A percentile compares a stretch with the other conserved stretches of the same genome.
Evolutionary conservation across 2,888 invertebrate genomes (phyloP).

Genomic region (Saturnia pavonia): DNA sequence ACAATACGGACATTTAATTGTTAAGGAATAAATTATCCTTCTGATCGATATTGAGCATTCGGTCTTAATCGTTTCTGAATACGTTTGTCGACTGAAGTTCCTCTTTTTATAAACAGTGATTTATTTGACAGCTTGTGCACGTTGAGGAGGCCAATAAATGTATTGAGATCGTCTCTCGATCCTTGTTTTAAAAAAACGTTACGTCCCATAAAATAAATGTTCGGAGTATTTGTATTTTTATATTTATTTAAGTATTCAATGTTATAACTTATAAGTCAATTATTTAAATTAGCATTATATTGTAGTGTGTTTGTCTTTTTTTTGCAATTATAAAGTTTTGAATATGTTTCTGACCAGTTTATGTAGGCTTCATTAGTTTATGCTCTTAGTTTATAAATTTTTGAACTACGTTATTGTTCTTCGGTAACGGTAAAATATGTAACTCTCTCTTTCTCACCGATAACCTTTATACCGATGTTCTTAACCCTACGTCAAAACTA

Average conservation of each 20-base stretch:
- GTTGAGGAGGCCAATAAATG: constrained; percentile 69
- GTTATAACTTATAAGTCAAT: neutral
- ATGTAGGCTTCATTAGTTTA: neutral
- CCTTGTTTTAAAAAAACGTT: constrained; percentile 60
- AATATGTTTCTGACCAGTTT: neutral
- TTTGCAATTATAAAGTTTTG: neutral
- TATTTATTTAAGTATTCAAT: constrained; percentile 1
- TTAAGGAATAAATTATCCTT: constrained; percentile 31
- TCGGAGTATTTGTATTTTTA: constrained; percentile 15
- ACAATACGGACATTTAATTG: constrained; percentile 1
- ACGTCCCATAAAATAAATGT: constrained; percentile 17
- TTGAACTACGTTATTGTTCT: no score
- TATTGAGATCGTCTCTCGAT: constrained; percentile 43
- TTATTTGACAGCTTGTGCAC: constrained; percentile 68
- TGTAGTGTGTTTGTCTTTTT: neutral
- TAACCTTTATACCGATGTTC: no score
- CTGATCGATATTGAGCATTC: constrained; percentile 36
- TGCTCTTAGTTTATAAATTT: neutral
- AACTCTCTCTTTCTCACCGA: no score
- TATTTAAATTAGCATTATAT: neutral
- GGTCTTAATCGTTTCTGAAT: constrained; percentile 66
- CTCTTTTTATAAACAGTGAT: constrained; percentile 72
- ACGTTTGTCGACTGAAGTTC: constrained; percentile 62
- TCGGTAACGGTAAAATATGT: no score
- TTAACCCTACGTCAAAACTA: no score